Evolutionary conservation across 2,888 invertebrate genomes (phyloP).

Genomic region (Limnephilus marmoratus): DNA sequence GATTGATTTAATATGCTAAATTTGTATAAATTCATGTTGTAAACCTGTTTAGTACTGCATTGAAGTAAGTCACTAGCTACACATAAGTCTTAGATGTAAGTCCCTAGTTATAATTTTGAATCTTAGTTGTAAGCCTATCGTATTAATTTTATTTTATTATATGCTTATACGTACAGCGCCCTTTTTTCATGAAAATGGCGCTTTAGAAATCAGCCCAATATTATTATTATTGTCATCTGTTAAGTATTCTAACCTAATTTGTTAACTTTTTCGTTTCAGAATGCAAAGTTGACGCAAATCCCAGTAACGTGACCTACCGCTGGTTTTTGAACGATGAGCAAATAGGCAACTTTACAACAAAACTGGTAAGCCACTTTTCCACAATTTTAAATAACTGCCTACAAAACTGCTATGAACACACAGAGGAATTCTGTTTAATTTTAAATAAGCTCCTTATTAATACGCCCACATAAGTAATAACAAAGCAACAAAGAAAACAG

Average conservation of each 20-base stretch:
- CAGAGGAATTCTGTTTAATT: background rate
- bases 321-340: conserved; percentile 93
- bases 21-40: no score
- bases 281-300: conserved; percentile 95
- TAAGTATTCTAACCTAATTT: background rate
- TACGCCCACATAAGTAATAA: background rate
- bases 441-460: background rate
- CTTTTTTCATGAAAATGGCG: no score
- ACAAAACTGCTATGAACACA: background rate
- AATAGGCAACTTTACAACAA: conserved; percentile 86
- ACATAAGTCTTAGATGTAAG: no score
- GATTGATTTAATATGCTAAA: no score
- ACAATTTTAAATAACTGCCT: background rate
- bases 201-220: no score
- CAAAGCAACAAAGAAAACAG: background rate
- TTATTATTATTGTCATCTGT: background rate
- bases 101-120: no score
- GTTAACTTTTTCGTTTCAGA: conserved; percentile 69
- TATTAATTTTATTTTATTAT: no score
- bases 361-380: conserved; percentile 78
- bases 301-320: conserved; percentile 88
- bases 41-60: no score
- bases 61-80: no score
- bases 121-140: no score
- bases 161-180: no score